Percentiles rank a stretch among this genome's conserved stretches.
These are phyloP conservation scores for Caenorhabditis doughertyi DNA, from an alignment of 2,888 invertebrate genomes.

Conservation along the genomic window DNA sequence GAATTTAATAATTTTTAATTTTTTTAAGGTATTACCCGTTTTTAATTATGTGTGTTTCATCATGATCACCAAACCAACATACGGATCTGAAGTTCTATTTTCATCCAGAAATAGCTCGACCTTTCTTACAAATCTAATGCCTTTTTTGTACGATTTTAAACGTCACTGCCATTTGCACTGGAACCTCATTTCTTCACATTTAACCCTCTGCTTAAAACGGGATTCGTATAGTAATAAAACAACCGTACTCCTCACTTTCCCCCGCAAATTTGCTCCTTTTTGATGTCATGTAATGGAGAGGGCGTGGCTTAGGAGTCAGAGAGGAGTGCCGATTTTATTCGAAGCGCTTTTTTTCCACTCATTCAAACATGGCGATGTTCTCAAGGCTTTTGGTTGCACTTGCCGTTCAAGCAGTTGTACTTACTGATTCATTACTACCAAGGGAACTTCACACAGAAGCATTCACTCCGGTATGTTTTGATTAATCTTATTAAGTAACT, in stretches of 20 bases:
- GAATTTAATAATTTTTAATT: too few relatives aligned
- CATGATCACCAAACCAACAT: too few relatives aligned
- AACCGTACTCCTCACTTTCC: constrained; percentile 12
- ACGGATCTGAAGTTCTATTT: too few relatives aligned
- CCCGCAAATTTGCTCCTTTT: constrained; percentile 4
- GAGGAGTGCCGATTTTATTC: constrained; percentile 15
- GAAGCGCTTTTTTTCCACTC: constrained; percentile 26
- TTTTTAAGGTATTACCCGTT: too few relatives aligned
- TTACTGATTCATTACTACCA: constrained; percentile 3
- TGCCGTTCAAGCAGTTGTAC: neutral
- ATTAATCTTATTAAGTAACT: neutral
- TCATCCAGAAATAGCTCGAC: too few relatives aligned
- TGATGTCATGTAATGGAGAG: constrained; percentile 29
- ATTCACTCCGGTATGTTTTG: neutral
- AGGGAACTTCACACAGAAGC: neutral
- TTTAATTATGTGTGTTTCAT: too few relatives aligned
- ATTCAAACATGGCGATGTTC: constrained; percentile 34
- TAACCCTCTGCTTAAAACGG: constrained; percentile 2
- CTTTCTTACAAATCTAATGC: too few relatives aligned
- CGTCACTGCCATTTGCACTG: neutral
- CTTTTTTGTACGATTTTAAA: too few relatives aligned
- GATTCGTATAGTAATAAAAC: constrained; percentile 51
- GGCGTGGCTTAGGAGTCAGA: constrained; percentile 47
- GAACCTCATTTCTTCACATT: neutral
- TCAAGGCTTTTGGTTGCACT: constrained; percentile 8